Percentiles rank a stretch among this genome's conserved stretches.
Evolutionary conservation across 2,113 vertebrate genomes (phyloP).

Genomic region (Tangachromis dhanisi): DNA sequence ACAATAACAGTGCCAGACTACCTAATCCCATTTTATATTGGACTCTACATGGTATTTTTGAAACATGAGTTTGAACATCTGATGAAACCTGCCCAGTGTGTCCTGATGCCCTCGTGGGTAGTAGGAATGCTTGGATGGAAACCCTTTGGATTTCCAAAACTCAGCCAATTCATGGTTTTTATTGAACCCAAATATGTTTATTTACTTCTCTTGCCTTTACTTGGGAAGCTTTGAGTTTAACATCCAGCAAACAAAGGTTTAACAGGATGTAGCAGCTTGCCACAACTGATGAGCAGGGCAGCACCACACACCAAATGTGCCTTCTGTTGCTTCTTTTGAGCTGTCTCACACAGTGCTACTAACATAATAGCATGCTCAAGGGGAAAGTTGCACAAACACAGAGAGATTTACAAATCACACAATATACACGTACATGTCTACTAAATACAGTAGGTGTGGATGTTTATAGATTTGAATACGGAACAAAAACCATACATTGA

Average conservation of each 20-base stretch:
- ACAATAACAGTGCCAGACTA: background rate
- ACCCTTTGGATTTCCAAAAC: background rate
- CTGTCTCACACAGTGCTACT: background rate
- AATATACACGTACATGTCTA: background rate
- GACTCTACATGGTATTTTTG: background rate
- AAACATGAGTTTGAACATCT: background rate
- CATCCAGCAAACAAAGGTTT: background rate
- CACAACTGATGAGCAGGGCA: slow-evolving; percentile 2
- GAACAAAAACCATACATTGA: background rate
- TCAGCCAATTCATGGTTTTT: background rate
- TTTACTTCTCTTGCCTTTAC: background rate
- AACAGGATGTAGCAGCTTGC: slow-evolving; percentile 1
- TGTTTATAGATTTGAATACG: background rate
- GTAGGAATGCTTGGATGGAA: background rate
- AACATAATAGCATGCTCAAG: background rate
- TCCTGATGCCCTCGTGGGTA: background rate
- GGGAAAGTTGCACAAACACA: background rate
- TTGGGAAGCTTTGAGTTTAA: background rate
- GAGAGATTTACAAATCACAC: background rate
- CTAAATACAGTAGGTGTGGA: background rate
- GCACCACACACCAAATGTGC: background rate
- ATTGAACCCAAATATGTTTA: background rate
- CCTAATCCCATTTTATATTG: background rate
- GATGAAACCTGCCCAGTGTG: background rate
- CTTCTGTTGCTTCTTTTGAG: slow-evolving; percentile 14